phyloP scores from a whole-genome alignment of 2,797 vertebrate species.

The Lacerta bilineata region DNA sequence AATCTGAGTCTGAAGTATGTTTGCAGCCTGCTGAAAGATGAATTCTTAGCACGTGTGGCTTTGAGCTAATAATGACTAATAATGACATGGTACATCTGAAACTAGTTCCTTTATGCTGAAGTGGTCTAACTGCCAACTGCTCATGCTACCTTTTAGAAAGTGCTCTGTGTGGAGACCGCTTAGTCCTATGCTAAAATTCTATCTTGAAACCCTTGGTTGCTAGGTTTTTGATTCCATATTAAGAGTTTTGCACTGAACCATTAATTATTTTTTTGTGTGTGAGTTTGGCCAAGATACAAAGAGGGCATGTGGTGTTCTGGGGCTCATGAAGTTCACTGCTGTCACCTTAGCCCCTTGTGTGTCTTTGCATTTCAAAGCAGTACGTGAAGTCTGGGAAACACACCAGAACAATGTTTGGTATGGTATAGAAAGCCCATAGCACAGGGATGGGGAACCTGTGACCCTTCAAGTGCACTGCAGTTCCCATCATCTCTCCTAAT shows the following conservation, averaged over 20 bases:
- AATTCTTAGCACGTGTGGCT: not conserved
- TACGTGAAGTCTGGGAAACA: not conserved
- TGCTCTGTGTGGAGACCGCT: not conserved
- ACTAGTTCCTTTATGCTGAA: slow-evolving; percentile 6
- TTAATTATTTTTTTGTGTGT: slow-evolving; percentile 7
- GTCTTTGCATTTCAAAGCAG: not conserved
- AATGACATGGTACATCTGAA: not conserved
- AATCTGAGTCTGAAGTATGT: slow-evolving; percentile 20
- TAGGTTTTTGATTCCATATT: not conserved
- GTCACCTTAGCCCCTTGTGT: not conserved
- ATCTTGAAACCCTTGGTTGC: not conserved
- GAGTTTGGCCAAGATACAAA: slow-evolving; percentile 11
- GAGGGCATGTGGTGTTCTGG: not conserved
- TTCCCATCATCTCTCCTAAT: no score
- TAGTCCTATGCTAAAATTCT: not conserved
- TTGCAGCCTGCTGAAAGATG: not conserved
- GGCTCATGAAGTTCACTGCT: not conserved
- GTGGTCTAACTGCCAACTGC: slow-evolving; percentile 7
- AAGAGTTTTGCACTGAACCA: slow-evolving; percentile 12
- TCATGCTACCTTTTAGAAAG: slow-evolving; percentile 6
- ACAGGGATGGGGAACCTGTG: no score
- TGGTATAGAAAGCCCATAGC: not conserved
- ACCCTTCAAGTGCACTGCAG: no score
- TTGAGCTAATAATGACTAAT: not conserved
- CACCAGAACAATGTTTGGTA: not conserved